Conservation (phyloP, 2,797 vertebrate genomes). For the Ptychadena robeensis region DNA sequence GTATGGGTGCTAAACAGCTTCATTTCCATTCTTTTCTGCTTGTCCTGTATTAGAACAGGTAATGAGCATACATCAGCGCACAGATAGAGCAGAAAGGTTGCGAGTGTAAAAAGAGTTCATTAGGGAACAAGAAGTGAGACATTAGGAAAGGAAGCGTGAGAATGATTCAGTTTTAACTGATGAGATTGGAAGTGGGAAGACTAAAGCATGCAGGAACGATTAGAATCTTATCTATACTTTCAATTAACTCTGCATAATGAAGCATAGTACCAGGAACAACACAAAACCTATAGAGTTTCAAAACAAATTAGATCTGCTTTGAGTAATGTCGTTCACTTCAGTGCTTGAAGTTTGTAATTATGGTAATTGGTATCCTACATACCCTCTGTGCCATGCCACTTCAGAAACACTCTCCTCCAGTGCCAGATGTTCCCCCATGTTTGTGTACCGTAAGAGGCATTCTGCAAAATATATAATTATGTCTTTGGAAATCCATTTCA, state of each 20-base stretch:
- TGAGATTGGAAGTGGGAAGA: background rate
- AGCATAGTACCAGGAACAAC: background rate
- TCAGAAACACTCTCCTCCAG: constrained; percentile 7
- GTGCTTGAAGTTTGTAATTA: constrained; percentile 32
- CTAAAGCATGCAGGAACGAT: constrained; percentile 5
- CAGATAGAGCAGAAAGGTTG: background rate
- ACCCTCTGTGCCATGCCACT: constrained; percentile 20
- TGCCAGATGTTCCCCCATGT: constrained; percentile 32
- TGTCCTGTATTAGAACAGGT: background rate
- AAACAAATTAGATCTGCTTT: constrained; percentile 32
- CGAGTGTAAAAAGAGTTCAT: background rate
- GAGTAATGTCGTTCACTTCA: constrained; percentile 5
- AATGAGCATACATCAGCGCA: background rate
- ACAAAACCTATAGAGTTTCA: constrained; percentile 1
- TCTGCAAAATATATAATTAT: constrained; percentile 42
- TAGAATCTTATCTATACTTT: constrained; percentile 2
- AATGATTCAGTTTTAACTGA: constrained; percentile 4
- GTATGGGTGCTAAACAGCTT: background rate
- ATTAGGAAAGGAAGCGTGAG: background rate
- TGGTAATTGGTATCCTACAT: constrained; percentile 42
- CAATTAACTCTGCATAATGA: constrained; percentile 13
- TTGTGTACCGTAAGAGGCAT: constrained; percentile 16
- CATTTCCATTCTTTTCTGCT: background rate
- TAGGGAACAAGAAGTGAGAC: background rate
- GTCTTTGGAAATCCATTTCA: constrained; percentile 4